Percentiles rank a stretch among this genome's conserved stretches.
These are phyloP conservation scores for Eumaeus atala DNA, from an alignment of 1,140 invertebrate species.

Conservation along the genomic window DNA sequence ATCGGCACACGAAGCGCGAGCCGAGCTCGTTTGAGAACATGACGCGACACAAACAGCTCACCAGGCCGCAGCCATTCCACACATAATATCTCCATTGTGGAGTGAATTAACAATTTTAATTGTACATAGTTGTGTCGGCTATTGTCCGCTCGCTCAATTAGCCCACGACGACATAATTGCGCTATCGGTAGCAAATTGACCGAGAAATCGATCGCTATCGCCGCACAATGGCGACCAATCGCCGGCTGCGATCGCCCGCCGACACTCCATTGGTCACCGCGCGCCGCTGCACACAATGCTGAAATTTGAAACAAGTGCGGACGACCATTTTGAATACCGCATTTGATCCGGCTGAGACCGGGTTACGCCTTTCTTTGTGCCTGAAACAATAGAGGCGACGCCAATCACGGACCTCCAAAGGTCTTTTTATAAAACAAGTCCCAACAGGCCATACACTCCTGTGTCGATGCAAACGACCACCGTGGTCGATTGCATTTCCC, in stretches of 20 bases:
- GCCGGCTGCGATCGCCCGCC: conserved; percentile 5
- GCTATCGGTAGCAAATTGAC: conserved; percentile 47
- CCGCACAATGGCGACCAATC: conserved; percentile 30
- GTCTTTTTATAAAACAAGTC: no score
- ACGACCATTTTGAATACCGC: conserved; percentile 33
- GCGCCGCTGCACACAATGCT: conserved; percentile 42
- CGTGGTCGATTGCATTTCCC: no score
- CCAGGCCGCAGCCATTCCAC: no score
- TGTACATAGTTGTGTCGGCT: background rate
- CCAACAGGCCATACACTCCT: no score
- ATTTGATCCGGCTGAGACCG: conserved; percentile 33
- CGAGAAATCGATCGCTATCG: conserved; percentile 44
- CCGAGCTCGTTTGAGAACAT: no score
- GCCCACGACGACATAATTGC: conserved; percentile 37
- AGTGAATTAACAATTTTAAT: no score
- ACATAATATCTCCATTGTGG: no score
- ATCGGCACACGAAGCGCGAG: no score
- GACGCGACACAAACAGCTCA: no score
- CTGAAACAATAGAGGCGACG: conserved; percentile 11
- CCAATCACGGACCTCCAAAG: background rate
- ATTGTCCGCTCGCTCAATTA: conserved; percentile 29
- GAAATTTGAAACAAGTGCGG: conserved; percentile 35
- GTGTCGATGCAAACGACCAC: no score
- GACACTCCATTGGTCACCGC: conserved; percentile 27
- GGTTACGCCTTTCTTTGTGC: conserved; percentile 1